Percentiles rank a stretch among this genome's conserved stretches.
phyloP scores from a whole-genome alignment of 2,113 vertebrate genomes.

The Stictonetta naevosa region DNA sequence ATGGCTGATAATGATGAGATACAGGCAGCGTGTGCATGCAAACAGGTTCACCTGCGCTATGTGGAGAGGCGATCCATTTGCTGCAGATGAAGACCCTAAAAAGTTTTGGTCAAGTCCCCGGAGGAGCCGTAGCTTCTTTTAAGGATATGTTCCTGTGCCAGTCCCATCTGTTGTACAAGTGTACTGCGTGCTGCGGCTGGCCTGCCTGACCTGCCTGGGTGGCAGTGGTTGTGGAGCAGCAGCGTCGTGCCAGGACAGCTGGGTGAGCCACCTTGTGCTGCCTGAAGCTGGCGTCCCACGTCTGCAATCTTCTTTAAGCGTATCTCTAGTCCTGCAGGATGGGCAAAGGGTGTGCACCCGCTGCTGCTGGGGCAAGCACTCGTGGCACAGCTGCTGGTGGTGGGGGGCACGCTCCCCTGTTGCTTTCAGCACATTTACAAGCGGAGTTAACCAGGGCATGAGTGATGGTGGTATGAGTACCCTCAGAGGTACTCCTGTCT shows the following conservation, averaged over 20 bases:
- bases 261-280: not conserved
- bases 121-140: not conserved
- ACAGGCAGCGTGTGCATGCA: too few species aligned
- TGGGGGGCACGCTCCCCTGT: not conserved
- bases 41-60: not conserved
- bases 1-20: not conserved
- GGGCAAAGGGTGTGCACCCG: not conserved
- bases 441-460: not conserved
- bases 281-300: accelerated
- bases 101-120: not conserved
- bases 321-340: not conserved
- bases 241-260: not conserved
- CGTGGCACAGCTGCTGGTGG: not conserved
- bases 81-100: not conserved
- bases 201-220: not conserved
- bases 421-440: not conserved
- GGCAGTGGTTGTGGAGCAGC: not conserved
- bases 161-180: not conserved
- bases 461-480: not conserved
- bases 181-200: not conserved
- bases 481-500: not conserved
- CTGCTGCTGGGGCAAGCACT: not conserved
- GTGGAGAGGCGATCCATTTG: not conserved
- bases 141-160: not conserved
- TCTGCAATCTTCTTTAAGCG: not conserved